phyloP scores from a whole-genome alignment of 2,113 vertebrate species.

The Pseudois nayaur region DNA sequence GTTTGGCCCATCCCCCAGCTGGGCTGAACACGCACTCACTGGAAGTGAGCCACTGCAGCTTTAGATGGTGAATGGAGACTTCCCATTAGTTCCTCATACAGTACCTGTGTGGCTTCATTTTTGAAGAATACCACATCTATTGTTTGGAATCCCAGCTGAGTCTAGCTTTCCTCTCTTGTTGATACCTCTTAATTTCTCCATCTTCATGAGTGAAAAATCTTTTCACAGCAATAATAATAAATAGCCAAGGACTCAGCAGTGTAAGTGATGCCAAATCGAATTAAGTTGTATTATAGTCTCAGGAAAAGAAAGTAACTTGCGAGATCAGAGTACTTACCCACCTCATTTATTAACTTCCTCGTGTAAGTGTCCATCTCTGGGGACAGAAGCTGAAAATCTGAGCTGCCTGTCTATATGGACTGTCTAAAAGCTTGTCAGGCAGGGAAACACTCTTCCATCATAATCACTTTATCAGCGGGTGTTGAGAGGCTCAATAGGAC shows the following conservation, averaged over 20 bases:
- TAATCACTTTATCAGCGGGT: neutral
- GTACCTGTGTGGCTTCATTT: neutral
- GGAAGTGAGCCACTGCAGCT: neutral
- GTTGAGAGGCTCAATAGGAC: neutral
- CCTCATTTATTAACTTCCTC: neutral
- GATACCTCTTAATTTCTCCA: conserved; percentile 33
- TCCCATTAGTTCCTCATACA: neutral
- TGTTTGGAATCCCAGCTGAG: neutral
- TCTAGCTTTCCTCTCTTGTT: neutral
- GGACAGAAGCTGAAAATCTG: neutral
- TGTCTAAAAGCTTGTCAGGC: neutral
- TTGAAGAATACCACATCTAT: neutral
- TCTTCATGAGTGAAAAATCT: conserved; percentile 17
- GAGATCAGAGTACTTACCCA: neutral
- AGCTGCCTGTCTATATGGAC: neutral
- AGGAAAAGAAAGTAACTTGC: neutral
- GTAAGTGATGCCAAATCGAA: conserved; percentile 24
- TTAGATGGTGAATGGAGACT: neutral
- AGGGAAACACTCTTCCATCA: neutral
- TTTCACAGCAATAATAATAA: conserved; percentile 37
- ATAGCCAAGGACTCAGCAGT: conserved; percentile 11
- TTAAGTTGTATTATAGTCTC: conserved; percentile 17
- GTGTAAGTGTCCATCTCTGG: neutral
- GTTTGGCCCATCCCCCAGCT: neutral
- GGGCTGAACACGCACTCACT: neutral